A percentile compares a stretch with the other conserved stretches of the same genome.
Conservation (phyloP, 1,140 invertebrate genomes). For the Sitobion miscanthi region DNA sequence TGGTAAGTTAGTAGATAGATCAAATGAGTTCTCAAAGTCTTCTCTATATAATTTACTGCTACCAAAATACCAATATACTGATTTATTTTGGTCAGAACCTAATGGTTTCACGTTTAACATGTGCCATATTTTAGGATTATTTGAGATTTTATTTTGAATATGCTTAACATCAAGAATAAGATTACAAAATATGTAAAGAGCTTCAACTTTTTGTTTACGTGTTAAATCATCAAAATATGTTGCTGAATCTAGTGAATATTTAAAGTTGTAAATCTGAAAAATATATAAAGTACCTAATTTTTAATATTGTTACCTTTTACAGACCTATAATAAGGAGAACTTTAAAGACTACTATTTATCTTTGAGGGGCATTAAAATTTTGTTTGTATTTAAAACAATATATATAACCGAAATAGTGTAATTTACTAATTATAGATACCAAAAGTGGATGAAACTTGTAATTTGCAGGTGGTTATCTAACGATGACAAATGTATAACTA, state of each 20-base stretch:
- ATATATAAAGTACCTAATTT: neutral
- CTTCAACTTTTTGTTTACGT: neutral
- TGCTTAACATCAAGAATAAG: conserved; percentile 19
- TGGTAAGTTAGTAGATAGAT: no score
- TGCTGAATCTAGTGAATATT: conserved; percentile 3
- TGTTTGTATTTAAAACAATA: neutral
- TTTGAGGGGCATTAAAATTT: neutral
- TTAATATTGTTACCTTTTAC: neutral
- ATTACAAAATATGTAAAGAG: neutral
- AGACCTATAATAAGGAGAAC: no score
- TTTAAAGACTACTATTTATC: neutral
- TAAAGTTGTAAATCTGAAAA: conserved; percentile 17
- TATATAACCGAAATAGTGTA: neutral
- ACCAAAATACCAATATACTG: conserved; percentile 97
- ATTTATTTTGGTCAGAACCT: conserved; percentile 86
- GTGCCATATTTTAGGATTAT: conserved; percentile 5
- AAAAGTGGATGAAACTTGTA: neutral
- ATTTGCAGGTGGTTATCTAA: neutral
- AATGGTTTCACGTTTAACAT: conserved; percentile 90
- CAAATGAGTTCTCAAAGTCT: conserved; percentile 65
- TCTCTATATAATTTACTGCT: conserved; percentile 81
- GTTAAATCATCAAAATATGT: conserved; percentile 37
- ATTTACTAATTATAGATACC: neutral
- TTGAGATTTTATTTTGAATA: neutral
- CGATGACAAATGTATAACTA: neutral